Conservation (phyloP, 2,113 vertebrate genomes). For the Piaya cayana region DNA sequence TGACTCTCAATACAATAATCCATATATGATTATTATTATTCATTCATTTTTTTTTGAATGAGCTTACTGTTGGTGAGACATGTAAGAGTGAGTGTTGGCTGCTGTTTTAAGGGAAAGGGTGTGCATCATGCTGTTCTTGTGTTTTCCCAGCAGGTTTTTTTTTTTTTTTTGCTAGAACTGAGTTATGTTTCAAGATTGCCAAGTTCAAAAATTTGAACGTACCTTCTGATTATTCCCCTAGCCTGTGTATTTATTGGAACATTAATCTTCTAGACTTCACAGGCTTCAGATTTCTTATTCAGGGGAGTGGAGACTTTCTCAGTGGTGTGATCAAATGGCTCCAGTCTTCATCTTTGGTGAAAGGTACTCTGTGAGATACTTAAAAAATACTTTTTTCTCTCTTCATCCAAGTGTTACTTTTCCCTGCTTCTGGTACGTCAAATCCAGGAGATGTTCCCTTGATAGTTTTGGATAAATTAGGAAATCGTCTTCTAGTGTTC, state of each 20-base stretch:
- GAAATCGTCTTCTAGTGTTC: neutral
- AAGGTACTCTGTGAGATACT: neutral
- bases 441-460: neutral
- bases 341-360: neutral
- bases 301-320: neutral
- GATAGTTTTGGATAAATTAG: neutral
- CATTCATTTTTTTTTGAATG: neutral
- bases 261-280: neutral
- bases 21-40: neutral
- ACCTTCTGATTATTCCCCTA: too few relatives aligned
- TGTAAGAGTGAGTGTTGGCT: neutral
- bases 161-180: neutral
- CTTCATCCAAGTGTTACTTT: neutral
- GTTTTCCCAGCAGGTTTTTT: neutral
- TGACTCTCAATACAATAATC: neutral
- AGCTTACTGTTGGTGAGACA: neutral
- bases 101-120: neutral
- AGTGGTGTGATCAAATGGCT: neutral
- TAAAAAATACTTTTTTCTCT: neutral
- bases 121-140: neutral
- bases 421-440: neutral
- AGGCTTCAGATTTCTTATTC: neutral
- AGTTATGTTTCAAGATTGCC: neutral
- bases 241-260: neutral
- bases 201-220: neutral